Evolutionary conservation across 64 coral and sea anemone genomes (phyloP).

Genomic region (Montipora capricornis): DNA sequence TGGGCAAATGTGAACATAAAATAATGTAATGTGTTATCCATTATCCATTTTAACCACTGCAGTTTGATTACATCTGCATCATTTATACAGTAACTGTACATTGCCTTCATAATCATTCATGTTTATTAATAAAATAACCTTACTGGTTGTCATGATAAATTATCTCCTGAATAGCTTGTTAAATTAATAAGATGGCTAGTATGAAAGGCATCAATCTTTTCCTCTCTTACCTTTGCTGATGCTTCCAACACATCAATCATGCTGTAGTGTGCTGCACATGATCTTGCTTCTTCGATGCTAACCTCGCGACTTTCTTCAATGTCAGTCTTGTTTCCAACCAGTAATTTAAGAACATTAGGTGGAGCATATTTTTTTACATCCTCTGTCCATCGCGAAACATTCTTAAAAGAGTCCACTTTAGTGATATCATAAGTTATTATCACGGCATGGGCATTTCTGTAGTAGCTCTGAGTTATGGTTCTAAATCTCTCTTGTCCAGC

Average conservation of each 20-base stretch:
- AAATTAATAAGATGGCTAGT: too few relatives aligned
- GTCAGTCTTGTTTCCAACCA: conserved; percentile 96
- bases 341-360: conserved; percentile 83
- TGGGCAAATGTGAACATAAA: too few relatives aligned
- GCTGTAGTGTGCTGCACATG: conserved; percentile 81
- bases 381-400: conserved; percentile 93
- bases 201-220: background rate
- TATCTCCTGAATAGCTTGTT: too few relatives aligned
- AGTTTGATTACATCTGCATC: too few relatives aligned
- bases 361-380: conserved; percentile 98
- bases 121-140: too few relatives aligned
- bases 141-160: too few relatives aligned
- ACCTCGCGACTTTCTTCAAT: conserved; percentile 80
- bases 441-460: conserved; percentile 93
- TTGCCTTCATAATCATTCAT: too few relatives aligned
- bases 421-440: conserved; percentile 96
- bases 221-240: conserved; percentile 85
- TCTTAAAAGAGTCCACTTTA: conserved; percentile 88
- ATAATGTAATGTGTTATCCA: too few relatives aligned
- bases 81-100: too few relatives aligned
- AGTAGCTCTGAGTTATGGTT: conserved; percentile 98
- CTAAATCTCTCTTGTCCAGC: conserved; percentile 97
- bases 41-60: too few relatives aligned
- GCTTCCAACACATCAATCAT: conserved; percentile 91
- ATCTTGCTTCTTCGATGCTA: conserved; percentile 76